Percentiles rank a stretch among this genome's conserved stretches.
Evolutionary conservation across 2,797 vertebrate species (phyloP).

Genomic region (Chelidonichthys spinosus): DNA sequence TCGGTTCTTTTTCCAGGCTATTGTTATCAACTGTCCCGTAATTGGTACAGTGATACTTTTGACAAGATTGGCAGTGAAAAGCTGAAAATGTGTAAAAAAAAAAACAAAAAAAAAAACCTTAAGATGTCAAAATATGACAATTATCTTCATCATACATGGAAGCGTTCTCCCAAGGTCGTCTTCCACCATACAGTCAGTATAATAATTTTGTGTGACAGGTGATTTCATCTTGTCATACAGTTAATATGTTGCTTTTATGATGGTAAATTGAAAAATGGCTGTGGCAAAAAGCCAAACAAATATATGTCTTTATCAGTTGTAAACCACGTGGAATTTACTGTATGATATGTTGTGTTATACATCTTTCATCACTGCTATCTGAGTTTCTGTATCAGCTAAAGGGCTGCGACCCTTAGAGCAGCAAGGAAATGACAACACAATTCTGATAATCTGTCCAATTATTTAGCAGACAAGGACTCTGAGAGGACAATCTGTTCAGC

Average conservation of each 20-base stretch:
- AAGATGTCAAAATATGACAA: slow-evolving; percentile 17
- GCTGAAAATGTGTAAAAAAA: neutral
- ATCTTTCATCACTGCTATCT: slow-evolving; percentile 45
- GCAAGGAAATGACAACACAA: slow-evolving; percentile 60
- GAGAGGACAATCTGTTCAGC: slow-evolving; percentile 24
- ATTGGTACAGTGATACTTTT: slow-evolving; percentile 6
- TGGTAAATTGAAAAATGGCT: slow-evolving; percentile 49
- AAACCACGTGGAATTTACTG: slow-evolving; percentile 42
- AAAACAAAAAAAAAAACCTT: neutral
- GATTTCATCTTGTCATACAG: slow-evolving; percentile 52
- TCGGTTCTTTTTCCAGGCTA: slow-evolving; percentile 26
- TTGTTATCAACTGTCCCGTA: slow-evolving; percentile 13
- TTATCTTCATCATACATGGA: slow-evolving; percentile 27
- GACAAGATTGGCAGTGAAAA: neutral
- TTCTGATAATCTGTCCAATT: slow-evolving; percentile 51
- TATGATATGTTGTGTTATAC: slow-evolving; percentile 47
- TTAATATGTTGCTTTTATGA: slow-evolving; percentile 20
- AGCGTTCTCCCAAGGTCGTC: slow-evolving; percentile 41
- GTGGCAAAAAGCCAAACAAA: slow-evolving; percentile 48
- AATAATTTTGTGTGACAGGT: slow-evolving; percentile 31
- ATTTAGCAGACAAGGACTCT: slow-evolving; percentile 44
- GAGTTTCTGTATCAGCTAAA: slow-evolving; percentile 31
- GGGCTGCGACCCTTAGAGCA: slow-evolving; percentile 27
- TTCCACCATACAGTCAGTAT: slow-evolving; percentile 17
- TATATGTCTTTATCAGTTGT: slow-evolving; percentile 43